Conservation (phyloP, 2,797 vertebrate species). For the Parambassis ranga region DNA sequence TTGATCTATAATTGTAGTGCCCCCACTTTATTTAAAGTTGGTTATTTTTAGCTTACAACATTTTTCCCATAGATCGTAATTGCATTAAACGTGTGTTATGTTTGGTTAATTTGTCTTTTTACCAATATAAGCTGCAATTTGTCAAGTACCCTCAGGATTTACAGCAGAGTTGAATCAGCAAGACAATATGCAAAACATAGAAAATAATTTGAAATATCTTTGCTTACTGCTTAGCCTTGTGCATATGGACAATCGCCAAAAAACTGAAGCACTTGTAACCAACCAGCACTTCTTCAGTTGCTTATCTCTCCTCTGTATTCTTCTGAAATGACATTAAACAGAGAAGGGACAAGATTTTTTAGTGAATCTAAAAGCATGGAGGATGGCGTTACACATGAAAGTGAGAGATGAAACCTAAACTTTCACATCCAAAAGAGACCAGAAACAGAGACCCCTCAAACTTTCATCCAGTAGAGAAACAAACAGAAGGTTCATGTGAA, state of each 20-base stretch:
- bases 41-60: neutral
- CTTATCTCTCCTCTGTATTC: conserved; percentile 13
- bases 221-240: too few species aligned
- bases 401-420: conserved; percentile 60
- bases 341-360: neutral
- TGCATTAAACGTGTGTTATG: too few species aligned
- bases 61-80: neutral
- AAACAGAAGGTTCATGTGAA: conserved; percentile 32
- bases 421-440: conserved; percentile 60
- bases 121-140: too few species aligned
- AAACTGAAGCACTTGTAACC: neutral
- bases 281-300: conserved; percentile 15
- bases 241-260: neutral
- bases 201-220: too few species aligned
- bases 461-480: conserved; percentile 39
- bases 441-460: conserved; percentile 60
- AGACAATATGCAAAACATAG: too few species aligned
- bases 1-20: neutral
- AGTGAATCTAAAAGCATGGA: conserved; percentile 1
- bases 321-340: neutral
- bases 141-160: too few species aligned
- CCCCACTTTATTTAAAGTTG: neutral
- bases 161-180: too few species aligned
- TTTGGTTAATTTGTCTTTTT: too few species aligned
- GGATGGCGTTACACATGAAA: conserved; percentile 38